Conservation (phyloP, 2,113 vertebrate species). For the Peromyscus californicus region DNA sequence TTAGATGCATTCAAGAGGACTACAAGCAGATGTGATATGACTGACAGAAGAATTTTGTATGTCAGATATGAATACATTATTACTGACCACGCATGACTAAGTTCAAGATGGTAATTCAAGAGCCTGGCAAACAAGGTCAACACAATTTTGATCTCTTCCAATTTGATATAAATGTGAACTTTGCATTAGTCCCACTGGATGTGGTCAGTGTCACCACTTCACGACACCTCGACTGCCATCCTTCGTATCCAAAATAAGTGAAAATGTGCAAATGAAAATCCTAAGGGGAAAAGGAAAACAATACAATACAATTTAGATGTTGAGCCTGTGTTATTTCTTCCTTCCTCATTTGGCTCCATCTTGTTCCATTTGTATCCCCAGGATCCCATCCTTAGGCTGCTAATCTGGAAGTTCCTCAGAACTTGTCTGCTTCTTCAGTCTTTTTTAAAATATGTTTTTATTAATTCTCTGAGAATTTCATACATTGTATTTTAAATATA, state of each 20-base stretch:
- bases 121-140: conserved; percentile 4
- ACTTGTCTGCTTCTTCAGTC: neutral
- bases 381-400: neutral
- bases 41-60: conserved; percentile 2
- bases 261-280: neutral
- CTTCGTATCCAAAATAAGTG: neutral
- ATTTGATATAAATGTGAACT: conserved; percentile 51
- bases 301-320: neutral
- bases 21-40: neutral
- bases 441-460: neutral
- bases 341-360: neutral
- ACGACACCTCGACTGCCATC: neutral
- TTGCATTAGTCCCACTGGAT: neutral
- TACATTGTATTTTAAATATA: neutral
- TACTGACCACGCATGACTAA: neutral
- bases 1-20: neutral
- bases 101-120: conserved; percentile 26
- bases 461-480: neutral
- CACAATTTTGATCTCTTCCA: neutral
- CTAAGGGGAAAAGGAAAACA: neutral
- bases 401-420: neutral
- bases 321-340: neutral
- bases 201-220: neutral
- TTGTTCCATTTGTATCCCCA: accelerated
- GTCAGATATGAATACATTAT: neutral